phyloP scores from a whole-genome alignment of 2,797 vertebrate genomes.

The Alca torda region DNA sequence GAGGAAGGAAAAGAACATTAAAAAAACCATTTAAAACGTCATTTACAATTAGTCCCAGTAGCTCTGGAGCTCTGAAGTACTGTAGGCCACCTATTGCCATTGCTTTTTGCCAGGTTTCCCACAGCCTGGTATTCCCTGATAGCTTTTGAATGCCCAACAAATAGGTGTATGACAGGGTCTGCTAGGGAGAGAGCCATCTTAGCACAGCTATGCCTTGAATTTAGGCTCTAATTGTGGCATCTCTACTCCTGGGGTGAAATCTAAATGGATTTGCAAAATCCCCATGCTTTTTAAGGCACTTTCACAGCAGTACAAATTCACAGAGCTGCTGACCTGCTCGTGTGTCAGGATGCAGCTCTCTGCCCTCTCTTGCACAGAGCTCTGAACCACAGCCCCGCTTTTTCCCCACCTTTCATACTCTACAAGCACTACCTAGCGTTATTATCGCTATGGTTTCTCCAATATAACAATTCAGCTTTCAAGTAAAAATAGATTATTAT shows the following conservation, averaged over 20 bases:
- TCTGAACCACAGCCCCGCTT: background rate
- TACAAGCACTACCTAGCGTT: fast-evolving
- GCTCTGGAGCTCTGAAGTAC: background rate
- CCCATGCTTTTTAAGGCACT: background rate
- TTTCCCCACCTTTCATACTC: background rate
- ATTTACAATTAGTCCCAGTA: background rate
- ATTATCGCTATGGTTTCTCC: background rate
- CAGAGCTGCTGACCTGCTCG: background rate
- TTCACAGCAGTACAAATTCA: background rate
- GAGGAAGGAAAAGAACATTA: background rate
- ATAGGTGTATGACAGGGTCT: background rate
- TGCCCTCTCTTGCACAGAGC: background rate
- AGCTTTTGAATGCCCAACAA: background rate
- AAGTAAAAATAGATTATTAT: background rate
- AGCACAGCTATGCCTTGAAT: background rate
- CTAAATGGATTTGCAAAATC: background rate
- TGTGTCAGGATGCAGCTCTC: background rate
- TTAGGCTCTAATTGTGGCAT: background rate
- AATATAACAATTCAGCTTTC: background rate
- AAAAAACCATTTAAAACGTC: background rate
- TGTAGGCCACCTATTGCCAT: fast-evolving
- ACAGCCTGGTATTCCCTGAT: background rate
- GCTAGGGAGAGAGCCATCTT: background rate
- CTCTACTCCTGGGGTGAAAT: background rate
- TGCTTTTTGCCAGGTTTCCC: background rate